These are phyloP conservation scores for Lutraria rhynchaena DNA, from an alignment of 1,140 invertebrate genomes.

Conservation along the genomic window DNA sequence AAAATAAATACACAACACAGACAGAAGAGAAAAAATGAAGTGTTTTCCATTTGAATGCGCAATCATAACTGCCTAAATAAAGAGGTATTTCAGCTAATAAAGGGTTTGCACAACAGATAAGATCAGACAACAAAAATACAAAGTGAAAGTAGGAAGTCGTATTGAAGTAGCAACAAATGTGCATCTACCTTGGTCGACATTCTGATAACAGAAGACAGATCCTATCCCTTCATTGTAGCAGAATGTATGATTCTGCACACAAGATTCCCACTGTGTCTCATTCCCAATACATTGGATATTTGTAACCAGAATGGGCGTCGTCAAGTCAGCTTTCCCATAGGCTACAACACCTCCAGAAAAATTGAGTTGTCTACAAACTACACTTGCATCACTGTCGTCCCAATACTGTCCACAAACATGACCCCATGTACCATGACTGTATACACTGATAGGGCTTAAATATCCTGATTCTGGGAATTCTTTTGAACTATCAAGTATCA, in stretches of 20 bases:
- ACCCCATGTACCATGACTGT: constrained; percentile 19
- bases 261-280: constrained; percentile 26
- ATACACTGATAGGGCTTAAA: background rate
- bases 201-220: constrained; percentile 48
- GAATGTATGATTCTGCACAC: background rate
- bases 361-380: constrained; percentile 61
- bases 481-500: background rate
- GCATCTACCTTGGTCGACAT: background rate
- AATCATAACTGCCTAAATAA: too few relatives aligned
- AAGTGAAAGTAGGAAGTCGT: too few relatives aligned
- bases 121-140: too few relatives aligned
- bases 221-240: constrained; percentile 16
- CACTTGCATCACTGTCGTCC: constrained; percentile 33
- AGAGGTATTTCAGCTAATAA: too few relatives aligned
- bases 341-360: constrained; percentile 39
- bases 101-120: too few relatives aligned
- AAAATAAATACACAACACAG: too few relatives aligned
- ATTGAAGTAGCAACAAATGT: too few relatives aligned
- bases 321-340: background rate
- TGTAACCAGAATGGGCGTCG: constrained; percentile 15
- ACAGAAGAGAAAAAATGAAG: too few relatives aligned
- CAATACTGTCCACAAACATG: constrained; percentile 24
- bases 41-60: too few relatives aligned
- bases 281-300: constrained; percentile 46
- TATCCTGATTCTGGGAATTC: constrained; percentile 3